A percentile compares a stretch with the other conserved stretches of the same genome.
phyloP scores from a whole-genome alignment of 2,797 vertebrate genomes.

The Lepidocolaptes lacrymiger region DNA sequence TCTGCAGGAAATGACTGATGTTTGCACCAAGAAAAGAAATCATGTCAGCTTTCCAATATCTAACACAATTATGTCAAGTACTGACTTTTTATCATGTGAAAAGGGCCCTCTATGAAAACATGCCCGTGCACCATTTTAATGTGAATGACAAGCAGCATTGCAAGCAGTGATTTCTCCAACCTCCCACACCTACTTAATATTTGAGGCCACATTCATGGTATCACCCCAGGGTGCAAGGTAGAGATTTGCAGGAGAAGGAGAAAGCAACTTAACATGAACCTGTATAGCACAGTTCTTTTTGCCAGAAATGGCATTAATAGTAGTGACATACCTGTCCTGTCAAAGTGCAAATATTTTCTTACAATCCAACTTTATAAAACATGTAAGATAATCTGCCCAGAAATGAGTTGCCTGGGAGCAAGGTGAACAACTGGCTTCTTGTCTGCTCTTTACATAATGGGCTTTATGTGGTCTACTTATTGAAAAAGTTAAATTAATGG shows the following conservation, averaged over 20 bases:
- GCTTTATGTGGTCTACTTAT: neutral
- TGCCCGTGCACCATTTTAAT: neutral
- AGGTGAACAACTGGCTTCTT: neutral
- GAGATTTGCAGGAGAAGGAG: neutral
- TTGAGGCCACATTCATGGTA: neutral
- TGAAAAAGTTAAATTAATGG: neutral
- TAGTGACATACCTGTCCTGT: neutral
- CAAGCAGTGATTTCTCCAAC: neutral
- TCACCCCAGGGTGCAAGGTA: neutral
- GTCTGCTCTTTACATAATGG: neutral
- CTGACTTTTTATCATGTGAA: neutral
- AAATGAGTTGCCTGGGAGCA: neutral
- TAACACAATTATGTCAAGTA: neutral
- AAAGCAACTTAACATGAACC: neutral
- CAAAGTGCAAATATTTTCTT: neutral
- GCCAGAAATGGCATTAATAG: neutral
- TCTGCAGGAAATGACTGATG: neutral
- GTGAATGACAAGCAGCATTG: neutral
- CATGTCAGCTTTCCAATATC: neutral
- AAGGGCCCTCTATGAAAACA: neutral
- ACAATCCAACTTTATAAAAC: neutral
- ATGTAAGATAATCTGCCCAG: fast-evolving
- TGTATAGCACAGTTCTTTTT: neutral
- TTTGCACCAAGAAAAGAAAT: neutral
- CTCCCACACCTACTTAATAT: neutral